Evolutionary conservation across 2,797 vertebrate species (phyloP).

Genomic region (Hylomyscus alleni): DNA sequence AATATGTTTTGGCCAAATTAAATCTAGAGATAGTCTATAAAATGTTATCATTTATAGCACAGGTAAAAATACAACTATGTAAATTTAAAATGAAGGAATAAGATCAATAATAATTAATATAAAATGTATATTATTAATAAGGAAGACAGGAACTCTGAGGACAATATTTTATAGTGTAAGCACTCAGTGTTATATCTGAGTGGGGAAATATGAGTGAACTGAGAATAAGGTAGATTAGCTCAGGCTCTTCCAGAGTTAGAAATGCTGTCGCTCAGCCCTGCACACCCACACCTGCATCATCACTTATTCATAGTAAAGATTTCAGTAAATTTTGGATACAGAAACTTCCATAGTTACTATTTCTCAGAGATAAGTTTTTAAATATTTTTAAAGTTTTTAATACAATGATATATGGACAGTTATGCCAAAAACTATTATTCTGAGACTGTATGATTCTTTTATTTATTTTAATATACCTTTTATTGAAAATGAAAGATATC

Average conservation of each 20-base stretch:
- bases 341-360: neutral
- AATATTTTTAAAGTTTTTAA: conserved; percentile 29
- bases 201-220: neutral
- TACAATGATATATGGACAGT: neutral
- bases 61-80: neutral
- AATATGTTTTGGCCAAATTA: neutral
- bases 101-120: neutral
- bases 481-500: neutral
- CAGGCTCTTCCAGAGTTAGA: neutral
- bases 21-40: neutral
- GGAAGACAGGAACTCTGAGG: neutral
- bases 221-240: neutral
- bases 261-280: too few species aligned
- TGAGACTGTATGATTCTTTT: neutral
- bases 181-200: too few species aligned
- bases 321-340: neutral
- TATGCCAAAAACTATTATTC: neutral
- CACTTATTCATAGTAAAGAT: neutral
- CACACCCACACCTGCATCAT: neutral
- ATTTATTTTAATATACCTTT: neutral
- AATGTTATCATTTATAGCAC: neutral
- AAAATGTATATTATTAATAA: neutral
- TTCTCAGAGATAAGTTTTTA: neutral
- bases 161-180: neutral
- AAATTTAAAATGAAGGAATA: neutral